These are phyloP conservation scores for Zonitis immaculata DNA, from an alignment of 2,888 invertebrate species.

Conservation along the genomic window DNA sequence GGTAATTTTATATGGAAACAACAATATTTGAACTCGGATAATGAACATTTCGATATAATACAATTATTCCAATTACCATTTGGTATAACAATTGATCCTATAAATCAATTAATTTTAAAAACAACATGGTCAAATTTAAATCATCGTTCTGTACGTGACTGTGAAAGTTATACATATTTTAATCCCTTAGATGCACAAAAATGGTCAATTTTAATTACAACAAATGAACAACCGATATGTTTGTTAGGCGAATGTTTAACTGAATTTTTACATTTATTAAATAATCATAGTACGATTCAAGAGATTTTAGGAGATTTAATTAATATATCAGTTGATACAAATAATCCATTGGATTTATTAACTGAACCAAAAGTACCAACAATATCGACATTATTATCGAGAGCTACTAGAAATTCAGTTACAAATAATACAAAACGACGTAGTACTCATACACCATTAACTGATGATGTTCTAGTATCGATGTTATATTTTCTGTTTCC, in stretches of 20 bases:
- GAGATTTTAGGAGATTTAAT: conserved; percentile 56
- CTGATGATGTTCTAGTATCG: conserved; percentile 68
- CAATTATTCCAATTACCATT: conserved; percentile 67
- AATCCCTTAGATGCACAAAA: conserved; percentile 75
- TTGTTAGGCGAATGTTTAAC: conserved; percentile 71
- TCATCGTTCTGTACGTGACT: conserved; percentile 83
- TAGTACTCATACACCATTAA: conserved; percentile 70
- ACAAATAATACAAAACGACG: conserved; percentile 37
- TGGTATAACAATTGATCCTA: conserved; percentile 78
- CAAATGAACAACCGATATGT: conserved; percentile 66
- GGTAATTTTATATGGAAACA: conserved; percentile 60
- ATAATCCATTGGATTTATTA: conserved; percentile 63
- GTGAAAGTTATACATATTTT: conserved; percentile 81
- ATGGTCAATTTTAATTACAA: conserved; percentile 69
- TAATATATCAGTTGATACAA: conserved; percentile 38
- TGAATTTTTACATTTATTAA: conserved; percentile 65
- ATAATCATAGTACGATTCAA: conserved; percentile 49
- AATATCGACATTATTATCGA: conserved; percentile 56
- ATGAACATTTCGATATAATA: conserved; percentile 53
- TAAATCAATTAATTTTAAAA: conserved; percentile 70
- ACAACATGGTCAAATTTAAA: conserved; percentile 83
- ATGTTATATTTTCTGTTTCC: conserved; percentile 83
- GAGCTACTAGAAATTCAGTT: conserved; percentile 51
- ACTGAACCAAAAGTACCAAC: conserved; percentile 73
- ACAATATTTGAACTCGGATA: conserved; percentile 54